Conservation (phyloP, 2,797 vertebrate species). For the Epinephelus awoara region DNA sequence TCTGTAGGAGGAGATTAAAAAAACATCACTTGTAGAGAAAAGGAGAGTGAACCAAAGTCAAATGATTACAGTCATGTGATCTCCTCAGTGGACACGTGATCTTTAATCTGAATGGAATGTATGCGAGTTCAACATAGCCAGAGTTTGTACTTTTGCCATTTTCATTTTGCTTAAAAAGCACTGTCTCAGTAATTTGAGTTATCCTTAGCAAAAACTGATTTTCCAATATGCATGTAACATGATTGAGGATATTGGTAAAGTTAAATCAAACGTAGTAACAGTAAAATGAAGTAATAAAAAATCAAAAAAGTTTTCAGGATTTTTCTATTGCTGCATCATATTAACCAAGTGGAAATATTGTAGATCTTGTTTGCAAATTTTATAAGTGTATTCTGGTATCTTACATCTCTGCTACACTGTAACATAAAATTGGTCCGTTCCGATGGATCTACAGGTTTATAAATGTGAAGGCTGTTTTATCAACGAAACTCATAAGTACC, state of each 20-base stretch:
- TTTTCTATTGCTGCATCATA: neutral
- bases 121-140: neutral
- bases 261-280: neutral
- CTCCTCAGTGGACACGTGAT: conserved; percentile 4
- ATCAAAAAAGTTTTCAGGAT: no score
- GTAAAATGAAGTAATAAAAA: neutral
- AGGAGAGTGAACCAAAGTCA: neutral
- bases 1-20: neutral
- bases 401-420: neutral
- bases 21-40: neutral
- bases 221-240: neutral
- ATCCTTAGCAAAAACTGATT: neutral
- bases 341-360: neutral
- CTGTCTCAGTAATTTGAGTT: no score
- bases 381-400: neutral
- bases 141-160: neutral
- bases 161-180: neutral
- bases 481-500: neutral
- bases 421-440: neutral
- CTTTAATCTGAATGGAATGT: neutral
- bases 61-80: conserved; percentile 4
- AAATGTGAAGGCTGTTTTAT: neutral
- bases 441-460: neutral
- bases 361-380: neutral
- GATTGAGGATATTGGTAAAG: neutral